Evolutionary conservation across 2,113 vertebrate species (phyloP).

Genomic region (Psammodynastes pulverulentus): DNA sequence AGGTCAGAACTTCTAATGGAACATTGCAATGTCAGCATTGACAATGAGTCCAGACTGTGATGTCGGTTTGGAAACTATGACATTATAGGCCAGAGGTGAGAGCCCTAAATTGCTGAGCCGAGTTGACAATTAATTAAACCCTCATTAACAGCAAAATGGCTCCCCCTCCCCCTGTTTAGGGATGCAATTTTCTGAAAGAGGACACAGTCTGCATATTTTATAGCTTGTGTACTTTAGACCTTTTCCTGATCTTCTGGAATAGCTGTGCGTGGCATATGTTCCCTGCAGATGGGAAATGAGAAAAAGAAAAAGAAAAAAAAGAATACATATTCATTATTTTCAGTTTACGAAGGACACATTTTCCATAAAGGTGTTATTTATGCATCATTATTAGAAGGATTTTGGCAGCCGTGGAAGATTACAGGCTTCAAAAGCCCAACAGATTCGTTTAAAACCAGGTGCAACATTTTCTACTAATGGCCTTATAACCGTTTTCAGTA

Average conservation of each 20-base stretch:
- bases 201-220: slow-evolving; percentile 64
- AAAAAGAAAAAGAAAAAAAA: slow-evolving; percentile 38
- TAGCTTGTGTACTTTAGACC: slow-evolving; percentile 54
- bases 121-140: slow-evolving; percentile 65
- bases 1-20: slow-evolving; percentile 57
- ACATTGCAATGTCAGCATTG: slow-evolving; percentile 64
- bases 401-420: not conserved
- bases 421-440: not conserved
- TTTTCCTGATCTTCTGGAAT: slow-evolving; percentile 58
- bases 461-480: not conserved
- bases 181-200: slow-evolving; percentile 53
- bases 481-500: not conserved
- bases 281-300: slow-evolving; percentile 61
- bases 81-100: slow-evolving; percentile 62
- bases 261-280: slow-evolving; percentile 53
- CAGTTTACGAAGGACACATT: slow-evolving; percentile 31
- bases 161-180: slow-evolving; percentile 43
- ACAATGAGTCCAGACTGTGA: slow-evolving; percentile 55
- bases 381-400: slow-evolving; percentile 10
- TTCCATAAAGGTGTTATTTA: slow-evolving; percentile 23
- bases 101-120: slow-evolving; percentile 58
- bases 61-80: slow-evolving; percentile 58
- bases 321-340: slow-evolving; percentile 60
- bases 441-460: not conserved
- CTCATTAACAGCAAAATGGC: slow-evolving; percentile 59